Base-by-base conservation (phyloP, 2,888 invertebrate species). In the Rhogogaster chlorosoma region DNA sequence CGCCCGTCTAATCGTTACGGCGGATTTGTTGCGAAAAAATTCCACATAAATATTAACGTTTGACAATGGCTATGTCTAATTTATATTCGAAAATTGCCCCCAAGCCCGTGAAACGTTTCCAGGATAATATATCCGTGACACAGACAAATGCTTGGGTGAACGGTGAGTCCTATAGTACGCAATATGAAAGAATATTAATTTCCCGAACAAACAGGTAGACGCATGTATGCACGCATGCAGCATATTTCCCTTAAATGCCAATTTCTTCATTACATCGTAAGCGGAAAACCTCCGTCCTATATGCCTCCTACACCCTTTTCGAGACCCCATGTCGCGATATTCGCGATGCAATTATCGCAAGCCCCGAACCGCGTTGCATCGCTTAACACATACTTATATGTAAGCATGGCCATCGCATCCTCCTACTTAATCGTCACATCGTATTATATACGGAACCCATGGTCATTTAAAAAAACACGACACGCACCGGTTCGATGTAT, bases 101-200 rank as follows among this genome's bases (percentile, higher is more conserved):
- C 88, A 97, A 96, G 94, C 96, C 96, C 87, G 95, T 95, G 87
- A 97, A 97, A 94, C 96, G 97, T 91, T 95, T 96, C 93, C 96
- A 96, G 92, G 97, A 97, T 92, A 95, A 95, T 92, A 96, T 97
- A 95, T 95, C 96, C 87, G 96, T 97, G 90, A 96, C 97, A 84
- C 97, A 97, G 94, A 96, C 97, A 67, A 97, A 96, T 93, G 96
- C 97, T 91, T 98, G 97, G 97, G 97, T 97, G 95, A 97, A 97
- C 94, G 97, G 97, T 97, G 95, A 96, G 96, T 90, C 80, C 80
- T 38, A n/a, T n/a, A 85, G 61, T 42, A 42, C 77, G 61, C 67
- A 75, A 26, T 42, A 15, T 32, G 82, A 85, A 57, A 42, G 45
- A 84, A 61, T 84, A 38, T 61, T 12, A 38, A 42, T 73, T 22